Evolutionary conservation across 2,888 invertebrate species (phyloP).

Genomic region (Aelia acuminata): DNA sequence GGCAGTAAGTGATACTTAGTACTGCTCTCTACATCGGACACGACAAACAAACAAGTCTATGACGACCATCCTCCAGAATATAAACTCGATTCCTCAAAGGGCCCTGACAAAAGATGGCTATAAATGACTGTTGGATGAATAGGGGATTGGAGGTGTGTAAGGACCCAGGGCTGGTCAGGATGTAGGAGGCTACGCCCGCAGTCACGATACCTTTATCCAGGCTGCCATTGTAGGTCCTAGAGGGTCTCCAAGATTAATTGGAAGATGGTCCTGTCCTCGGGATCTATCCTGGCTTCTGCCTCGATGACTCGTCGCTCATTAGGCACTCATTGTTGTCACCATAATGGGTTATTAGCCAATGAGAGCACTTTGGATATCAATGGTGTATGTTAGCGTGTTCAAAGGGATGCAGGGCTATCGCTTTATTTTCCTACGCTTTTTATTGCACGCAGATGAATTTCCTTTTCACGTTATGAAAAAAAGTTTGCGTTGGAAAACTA

Average conservation of each 20-base stretch:
- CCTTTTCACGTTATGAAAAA: too few species aligned
- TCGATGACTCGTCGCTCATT: constrained; percentile 1
- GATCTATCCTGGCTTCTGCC: constrained; percentile 6
- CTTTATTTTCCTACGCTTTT: neutral
- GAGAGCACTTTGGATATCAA: neutral
- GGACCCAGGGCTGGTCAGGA: neutral
- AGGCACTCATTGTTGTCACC: neutral
- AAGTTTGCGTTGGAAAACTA: too few species aligned
- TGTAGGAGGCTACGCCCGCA: neutral
- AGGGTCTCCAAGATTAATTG: constrained; percentile 25
- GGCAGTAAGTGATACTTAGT: neutral
- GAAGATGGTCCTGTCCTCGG: neutral
- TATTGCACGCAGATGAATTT: too few species aligned
- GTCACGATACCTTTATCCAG: constrained; percentile 30
- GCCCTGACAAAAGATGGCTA: neutral
- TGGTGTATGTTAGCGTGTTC: neutral
- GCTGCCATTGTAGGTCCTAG: neutral
- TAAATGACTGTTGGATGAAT: constrained; percentile 15
- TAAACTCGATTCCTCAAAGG: constrained; percentile 25
- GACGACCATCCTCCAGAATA: neutral
- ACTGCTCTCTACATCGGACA: neutral
- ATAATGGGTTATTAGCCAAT: constrained; percentile 32
- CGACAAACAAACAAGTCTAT: constrained; percentile 6
- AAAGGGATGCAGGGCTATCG: neutral
- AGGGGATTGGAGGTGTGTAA: neutral